Base-by-base conservation (phyloP, 2,888 invertebrate genomes). In the Pimpla rufipes region DNA sequence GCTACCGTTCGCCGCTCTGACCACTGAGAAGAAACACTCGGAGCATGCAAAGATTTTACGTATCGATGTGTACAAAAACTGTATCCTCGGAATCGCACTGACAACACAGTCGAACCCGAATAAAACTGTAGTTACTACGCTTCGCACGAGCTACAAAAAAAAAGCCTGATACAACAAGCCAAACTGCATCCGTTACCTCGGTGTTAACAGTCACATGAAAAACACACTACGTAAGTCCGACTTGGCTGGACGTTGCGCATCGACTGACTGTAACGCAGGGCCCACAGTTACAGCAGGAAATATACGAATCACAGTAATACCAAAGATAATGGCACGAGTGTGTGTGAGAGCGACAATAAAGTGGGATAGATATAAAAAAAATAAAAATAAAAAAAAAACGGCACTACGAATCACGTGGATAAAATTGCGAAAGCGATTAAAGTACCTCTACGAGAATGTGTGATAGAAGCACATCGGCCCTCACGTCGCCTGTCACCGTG, bases 401-500 rank as follows among this genome's bases (percentile, higher is more conserved):
- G 8, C 8, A 66, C 7, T 21, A 66, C 23, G n/a, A 66, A 23
- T 45, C 3, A 66, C 66, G 66, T 66, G 45, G 10, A 23, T 45
- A 45, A 42, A 70, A 76, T 57, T 47, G 62, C 67, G 50, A 70
- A 77, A 77, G 62, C 62, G 42, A 66, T 35, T 42, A 74, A 40
- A 29, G 4, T 29, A 37, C 42, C 18, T 68, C 67, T 42, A 73
- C 57, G 45, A 45, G 57, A 52, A 37, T 73, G 13, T 13, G 29
- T 29, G 13, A 29, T 50, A 52, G 66, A 35, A 76, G 66, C 66
- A 81, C 66, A 67, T 71, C 71, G 57, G 29, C 23, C 11, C 77
- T 67, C 42, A 75, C 52, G 62, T 81, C 76, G 81, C 45, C 81
- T 81, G 81, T 81, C 81, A 81, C 66, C 77, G 76, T 21, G 57